Evolutionary conservation across 1,140 invertebrate species (phyloP).

Genomic region (Drosophila pseudoananassae): DNA sequence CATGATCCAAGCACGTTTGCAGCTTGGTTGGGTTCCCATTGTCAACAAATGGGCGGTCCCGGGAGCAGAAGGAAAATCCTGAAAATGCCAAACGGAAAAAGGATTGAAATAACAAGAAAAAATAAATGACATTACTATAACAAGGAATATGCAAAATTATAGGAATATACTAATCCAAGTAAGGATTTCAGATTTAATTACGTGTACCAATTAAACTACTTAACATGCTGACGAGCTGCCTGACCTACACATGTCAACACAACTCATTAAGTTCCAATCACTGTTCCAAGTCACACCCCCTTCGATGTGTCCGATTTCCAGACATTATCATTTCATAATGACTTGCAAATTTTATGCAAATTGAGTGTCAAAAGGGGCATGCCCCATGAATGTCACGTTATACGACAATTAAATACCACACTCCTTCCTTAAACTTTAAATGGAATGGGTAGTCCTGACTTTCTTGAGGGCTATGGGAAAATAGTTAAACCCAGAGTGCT

Average conservation of each 20-base stretch:
- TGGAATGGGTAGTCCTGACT: neutral
- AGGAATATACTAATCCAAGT: neutral
- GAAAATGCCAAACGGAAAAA: constrained; percentile 10
- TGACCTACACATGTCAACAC: constrained; percentile 56
- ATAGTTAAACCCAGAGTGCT: constrained; percentile 7
- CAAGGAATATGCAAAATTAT: no score
- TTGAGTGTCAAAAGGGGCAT: constrained; percentile 45
- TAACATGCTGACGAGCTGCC: neutral
- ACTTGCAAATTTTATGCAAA: constrained; percentile 73
- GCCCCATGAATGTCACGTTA: constrained; percentile 29
- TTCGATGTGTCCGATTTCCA: constrained; percentile 18
- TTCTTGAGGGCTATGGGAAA: neutral
- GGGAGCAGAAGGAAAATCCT: constrained; percentile 3
- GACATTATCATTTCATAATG: constrained; percentile 44
- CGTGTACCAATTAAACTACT: neutral
- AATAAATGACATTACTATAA: neutral
- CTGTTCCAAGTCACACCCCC: constrained; percentile 17
- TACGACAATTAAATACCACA: constrained; percentile 40
- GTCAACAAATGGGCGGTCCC: constrained; percentile 31
- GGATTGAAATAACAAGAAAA: constrained; percentile 7
- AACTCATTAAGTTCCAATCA: constrained; percentile 55
- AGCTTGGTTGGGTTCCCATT: constrained; percentile 53
- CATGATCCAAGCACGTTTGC: constrained; percentile 61
- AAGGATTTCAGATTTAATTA: neutral
- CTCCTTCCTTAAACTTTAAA: neutral